Evolutionary conservation across 2,113 vertebrate species (phyloP).

Genomic region (Zosterops lateralis): DNA sequence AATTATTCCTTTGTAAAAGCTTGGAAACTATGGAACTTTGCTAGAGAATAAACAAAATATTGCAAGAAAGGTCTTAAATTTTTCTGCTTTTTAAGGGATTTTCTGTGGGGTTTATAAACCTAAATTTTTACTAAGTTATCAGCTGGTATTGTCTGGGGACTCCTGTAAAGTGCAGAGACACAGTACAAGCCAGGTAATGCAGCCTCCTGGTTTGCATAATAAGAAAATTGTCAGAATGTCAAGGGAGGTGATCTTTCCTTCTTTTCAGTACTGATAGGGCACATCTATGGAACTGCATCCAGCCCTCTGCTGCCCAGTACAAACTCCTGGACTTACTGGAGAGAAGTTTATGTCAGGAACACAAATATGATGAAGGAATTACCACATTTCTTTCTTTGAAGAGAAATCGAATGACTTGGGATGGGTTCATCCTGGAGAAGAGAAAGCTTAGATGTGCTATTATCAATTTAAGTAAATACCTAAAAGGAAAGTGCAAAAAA

Average conservation of each 20-base stretch:
- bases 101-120: background rate
- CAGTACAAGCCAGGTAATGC: background rate
- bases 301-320: background rate
- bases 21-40: background rate
- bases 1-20: background rate
- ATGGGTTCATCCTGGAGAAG: background rate
- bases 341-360: no score
- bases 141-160: background rate
- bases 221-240: background rate
- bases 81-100: background rate
- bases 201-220: background rate
- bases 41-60: background rate
- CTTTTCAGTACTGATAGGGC: background rate
- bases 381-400: background rate
- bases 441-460: background rate
- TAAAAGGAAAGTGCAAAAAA: background rate
- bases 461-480: background rate
- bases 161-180: background rate
- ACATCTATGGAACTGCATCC: no score
- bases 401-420: background rate
- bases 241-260: background rate
- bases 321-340: background rate
- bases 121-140: background rate
- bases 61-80: background rate
- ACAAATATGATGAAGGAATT: background rate